A percentile compares a stretch with the other conserved stretches of the same genome.
These are phyloP conservation scores for Amitus sp. DNA, from an alignment of 2,888 invertebrate genomes.

Conservation along the genomic window DNA sequence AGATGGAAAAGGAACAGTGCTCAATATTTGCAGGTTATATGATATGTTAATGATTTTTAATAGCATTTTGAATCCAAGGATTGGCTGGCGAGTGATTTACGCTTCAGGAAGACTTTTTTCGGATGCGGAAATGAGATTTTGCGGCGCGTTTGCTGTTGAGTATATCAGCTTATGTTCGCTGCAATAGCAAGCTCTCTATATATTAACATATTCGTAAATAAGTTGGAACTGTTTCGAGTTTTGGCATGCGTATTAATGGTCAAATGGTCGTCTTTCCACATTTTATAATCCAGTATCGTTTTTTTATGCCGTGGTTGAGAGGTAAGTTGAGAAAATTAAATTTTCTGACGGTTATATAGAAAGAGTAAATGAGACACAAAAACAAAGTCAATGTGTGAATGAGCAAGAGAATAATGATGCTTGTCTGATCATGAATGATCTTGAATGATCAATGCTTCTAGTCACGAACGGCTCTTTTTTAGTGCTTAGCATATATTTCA, in stretches of 20 bases:
- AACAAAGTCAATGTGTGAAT: constrained; percentile 25
- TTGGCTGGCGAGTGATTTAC: not conserved
- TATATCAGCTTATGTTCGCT: constrained; percentile 6
- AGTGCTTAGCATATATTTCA: constrained; percentile 61
- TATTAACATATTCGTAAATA: constrained; percentile 18
- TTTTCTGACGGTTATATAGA: constrained; percentile 33
- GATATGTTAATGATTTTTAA: too few relatives aligned
- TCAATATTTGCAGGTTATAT: too few relatives aligned
- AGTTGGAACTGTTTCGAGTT: constrained; percentile 11
- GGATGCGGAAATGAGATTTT: constrained; percentile 1
- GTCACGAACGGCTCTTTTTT: constrained; percentile 57
- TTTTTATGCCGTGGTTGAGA: constrained; percentile 57
- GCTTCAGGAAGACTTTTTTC: not conserved
- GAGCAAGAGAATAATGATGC: constrained; percentile 17
- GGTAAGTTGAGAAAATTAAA: constrained; percentile 50
- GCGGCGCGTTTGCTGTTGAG: constrained; percentile 2
- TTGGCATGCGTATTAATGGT: constrained; percentile 51
- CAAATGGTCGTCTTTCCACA: constrained; percentile 55
- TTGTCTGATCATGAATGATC: too few relatives aligned
- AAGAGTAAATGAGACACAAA: constrained; percentile 26
- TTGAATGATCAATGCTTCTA: too few relatives aligned
- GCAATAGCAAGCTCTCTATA: not conserved
- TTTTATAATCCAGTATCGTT: constrained; percentile 59
- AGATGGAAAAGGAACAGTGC: too few relatives aligned
- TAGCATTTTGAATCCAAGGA: too few relatives aligned